phyloP scores from a whole-genome alignment of 2,888 invertebrate species.

The Drosophila nigricruria region DNA sequence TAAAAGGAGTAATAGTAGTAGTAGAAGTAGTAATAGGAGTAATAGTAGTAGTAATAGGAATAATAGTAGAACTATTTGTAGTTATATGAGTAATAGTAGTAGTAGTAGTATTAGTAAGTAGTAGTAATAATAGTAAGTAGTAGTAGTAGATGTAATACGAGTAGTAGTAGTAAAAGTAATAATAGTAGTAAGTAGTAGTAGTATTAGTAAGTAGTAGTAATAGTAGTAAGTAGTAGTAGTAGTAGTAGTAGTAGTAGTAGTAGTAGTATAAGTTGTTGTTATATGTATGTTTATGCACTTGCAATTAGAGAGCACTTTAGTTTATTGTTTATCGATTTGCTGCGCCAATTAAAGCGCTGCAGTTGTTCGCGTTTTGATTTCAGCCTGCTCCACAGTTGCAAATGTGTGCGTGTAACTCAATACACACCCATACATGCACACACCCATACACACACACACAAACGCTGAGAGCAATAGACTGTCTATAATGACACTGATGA shows the following conservation, averaged over 20 bases:
- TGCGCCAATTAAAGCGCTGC: constrained; percentile 41
- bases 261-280: not conserved
- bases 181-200: too few relatives aligned
- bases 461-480: not conserved
- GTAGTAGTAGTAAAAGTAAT: not conserved
- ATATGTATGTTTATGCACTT: constrained; percentile 1
- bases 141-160: not conserved
- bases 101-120: not conserved
- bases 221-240: not conserved
- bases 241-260: too few relatives aligned
- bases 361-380: constrained; percentile 17
- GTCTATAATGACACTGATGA: constrained; percentile 10
- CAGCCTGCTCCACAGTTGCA: not conserved
- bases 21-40: not conserved
- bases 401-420: not conserved
- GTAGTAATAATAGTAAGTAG: not conserved
- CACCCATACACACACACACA: not conserved
- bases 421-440: constrained; percentile 5
- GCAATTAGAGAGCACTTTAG: constrained; percentile 23
- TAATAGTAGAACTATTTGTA: too few relatives aligned
- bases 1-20: too few relatives aligned
- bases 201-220: not conserved
- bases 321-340: constrained; percentile 66
- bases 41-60: not conserved
- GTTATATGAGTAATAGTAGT: too few relatives aligned